Conservation (phyloP, 2,888 invertebrate genomes). For the Sphaeridia pumilis region DNA sequence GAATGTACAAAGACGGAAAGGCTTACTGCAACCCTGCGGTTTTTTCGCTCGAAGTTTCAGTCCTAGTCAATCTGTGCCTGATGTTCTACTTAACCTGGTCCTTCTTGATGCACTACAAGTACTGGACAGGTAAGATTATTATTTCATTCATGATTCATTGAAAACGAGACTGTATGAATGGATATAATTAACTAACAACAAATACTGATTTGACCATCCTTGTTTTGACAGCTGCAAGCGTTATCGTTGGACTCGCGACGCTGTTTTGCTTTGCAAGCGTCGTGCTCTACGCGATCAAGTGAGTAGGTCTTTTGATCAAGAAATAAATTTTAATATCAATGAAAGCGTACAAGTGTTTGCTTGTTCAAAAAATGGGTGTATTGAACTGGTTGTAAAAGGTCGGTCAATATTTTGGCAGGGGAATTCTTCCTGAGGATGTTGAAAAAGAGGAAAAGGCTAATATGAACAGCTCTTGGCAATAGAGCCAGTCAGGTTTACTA, state of each 20-base stretch:
- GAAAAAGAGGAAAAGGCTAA: too few relatives aligned
- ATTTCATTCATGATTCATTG: too few relatives aligned
- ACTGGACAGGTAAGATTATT: constrained; percentile 11
- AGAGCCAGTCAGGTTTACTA: too few relatives aligned
- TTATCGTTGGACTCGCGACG: not conserved
- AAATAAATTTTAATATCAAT: too few relatives aligned
- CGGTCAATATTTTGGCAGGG: too few relatives aligned
- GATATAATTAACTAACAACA: not conserved
- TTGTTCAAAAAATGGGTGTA: too few relatives aligned
- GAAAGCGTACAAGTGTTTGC: too few relatives aligned
- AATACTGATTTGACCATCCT: too few relatives aligned
- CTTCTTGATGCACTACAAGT: constrained; percentile 9
- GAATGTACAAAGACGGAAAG: constrained; percentile 11
- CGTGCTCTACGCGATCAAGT: constrained; percentile 14
- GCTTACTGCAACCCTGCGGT: constrained; percentile 10
- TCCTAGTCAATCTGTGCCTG: not conserved
- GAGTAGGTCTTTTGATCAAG: too few relatives aligned
- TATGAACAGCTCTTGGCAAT: too few relatives aligned
- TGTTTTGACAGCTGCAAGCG: not conserved
- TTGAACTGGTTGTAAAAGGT: too few relatives aligned
- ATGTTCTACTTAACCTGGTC: constrained; percentile 10
- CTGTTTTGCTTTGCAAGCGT: constrained; percentile 1
- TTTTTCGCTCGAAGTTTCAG: constrained; percentile 1
- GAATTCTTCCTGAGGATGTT: too few relatives aligned
- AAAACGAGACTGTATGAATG: not conserved